A percentile compares a stretch with the other conserved stretches of the same genome.
Evolutionary conservation across 2,888 invertebrate genomes (phyloP).

Genomic region (Ochropleura plecta): DNA sequence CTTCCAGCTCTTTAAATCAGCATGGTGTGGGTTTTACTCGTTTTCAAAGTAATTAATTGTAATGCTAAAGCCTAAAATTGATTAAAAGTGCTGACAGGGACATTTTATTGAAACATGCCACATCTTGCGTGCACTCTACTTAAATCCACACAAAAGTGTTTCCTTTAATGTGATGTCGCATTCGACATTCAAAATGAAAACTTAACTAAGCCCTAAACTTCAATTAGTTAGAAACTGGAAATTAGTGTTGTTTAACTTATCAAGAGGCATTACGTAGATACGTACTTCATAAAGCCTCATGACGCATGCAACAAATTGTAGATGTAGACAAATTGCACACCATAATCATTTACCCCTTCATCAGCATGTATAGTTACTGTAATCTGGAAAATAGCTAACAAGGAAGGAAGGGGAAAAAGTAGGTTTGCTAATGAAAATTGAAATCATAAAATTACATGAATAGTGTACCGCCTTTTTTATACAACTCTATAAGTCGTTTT

Average conservation of each 20-base stretch:
- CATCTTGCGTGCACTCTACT: too few species aligned
- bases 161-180: neutral
- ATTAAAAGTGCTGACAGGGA: too few species aligned
- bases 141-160: neutral
- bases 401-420: conserved; percentile 30
- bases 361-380: conserved; percentile 8
- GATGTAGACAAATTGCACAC: conserved; percentile 9
- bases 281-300: neutral
- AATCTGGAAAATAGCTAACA: conserved; percentile 10
- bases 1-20: too few species aligned
- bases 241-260: neutral
- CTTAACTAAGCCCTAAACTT: neutral
- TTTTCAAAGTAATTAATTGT: too few species aligned
- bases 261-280: neutral
- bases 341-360: neutral
- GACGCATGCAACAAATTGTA: neutral
- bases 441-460: neutral
- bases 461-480: neutral
- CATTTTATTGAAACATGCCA: too few species aligned
- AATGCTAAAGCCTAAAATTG: too few species aligned
- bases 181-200: neutral
- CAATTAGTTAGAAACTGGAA: neutral
- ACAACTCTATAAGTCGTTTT: neutral
- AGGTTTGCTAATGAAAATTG: conserved; percentile 14
- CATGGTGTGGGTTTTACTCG: too few species aligned